Evolutionary conservation across 1,140 invertebrate species (phyloP), one percentile per base, ranked within the genome.

Genomic region (Drosophila murphyi): DNA sequence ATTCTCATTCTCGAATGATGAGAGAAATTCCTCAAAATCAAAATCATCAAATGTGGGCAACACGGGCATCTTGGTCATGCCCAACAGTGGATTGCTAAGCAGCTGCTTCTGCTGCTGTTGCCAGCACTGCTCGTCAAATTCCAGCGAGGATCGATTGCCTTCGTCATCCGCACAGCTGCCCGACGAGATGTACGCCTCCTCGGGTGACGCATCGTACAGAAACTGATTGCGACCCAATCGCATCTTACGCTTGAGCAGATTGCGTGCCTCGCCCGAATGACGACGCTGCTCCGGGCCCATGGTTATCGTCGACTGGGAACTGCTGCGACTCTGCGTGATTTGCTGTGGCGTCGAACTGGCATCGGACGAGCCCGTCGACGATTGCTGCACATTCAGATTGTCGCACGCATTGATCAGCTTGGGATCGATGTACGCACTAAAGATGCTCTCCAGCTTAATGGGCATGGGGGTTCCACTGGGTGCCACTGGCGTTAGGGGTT

Each of bases 1-100:
- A 62, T 93, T 93, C 71, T 94, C 93, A 56, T 92, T 88, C 55
- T 94, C 93, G 76, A 94, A 94, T 65, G 93, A 93, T 55, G 92
- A 93, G 52, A 93, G 93, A 64, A 94, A 86, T 76, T 94, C 93
- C 76, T 94, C 94, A 72, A 94, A 94, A 65, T 93, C 91, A 73
- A 92, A 92, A 61, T 93, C 91, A 56, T 93, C 92, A 48, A 93
- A 91, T 10, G 83, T 80, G 8, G 91, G 86, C 67, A 78, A 68
- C 54, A 63, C 55, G 43, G 78, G 78, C 62, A 86, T 57, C 47
- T 63, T 78, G 37, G 83, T 57, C 68, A 78, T 67, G 31, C 57
- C 60, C 59, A 69, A 37, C 0, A 51, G 41, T 1, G 78, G 72
- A 65, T 69, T 73, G n/a, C 67, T 48, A 7, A 83, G 62, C 50